Conservation (phyloP, 2,113 vertebrate genomes). For the Gadus chalcogrammus region DNA sequence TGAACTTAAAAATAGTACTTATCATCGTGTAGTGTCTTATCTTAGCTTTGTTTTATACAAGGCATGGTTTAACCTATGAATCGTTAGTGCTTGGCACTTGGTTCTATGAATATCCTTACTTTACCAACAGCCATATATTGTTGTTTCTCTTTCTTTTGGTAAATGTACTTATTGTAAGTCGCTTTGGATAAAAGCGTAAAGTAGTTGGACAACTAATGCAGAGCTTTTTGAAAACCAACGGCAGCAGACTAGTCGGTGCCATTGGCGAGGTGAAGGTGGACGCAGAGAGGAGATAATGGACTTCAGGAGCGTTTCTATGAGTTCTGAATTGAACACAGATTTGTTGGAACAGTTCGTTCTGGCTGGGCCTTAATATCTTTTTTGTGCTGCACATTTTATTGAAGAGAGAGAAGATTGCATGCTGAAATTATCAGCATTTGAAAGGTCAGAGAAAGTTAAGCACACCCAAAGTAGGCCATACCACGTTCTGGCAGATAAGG, state of each 20-base stretch:
- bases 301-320: conserved; percentile 37
- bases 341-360: conserved; percentile 62
- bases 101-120: too few species aligned
- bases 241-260: conserved; percentile 16
- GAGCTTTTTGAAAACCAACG: conserved; percentile 8
- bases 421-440: conserved; percentile 67
- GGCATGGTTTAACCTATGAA: too few species aligned
- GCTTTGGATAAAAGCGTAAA: background rate
- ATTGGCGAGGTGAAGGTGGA: conserved; percentile 42
- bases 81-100: too few species aligned
- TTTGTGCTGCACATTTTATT: conserved; percentile 60
- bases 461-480: conserved; percentile 59
- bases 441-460: conserved; percentile 72
- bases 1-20: too few species aligned
- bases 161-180: too few species aligned
- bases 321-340: conserved; percentile 43
- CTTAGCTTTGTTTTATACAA: too few species aligned
- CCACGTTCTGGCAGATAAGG: conserved; percentile 64
- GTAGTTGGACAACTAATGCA: background rate
- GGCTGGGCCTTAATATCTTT: conserved; percentile 58
- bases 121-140: too few species aligned
- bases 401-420: conserved; percentile 59
- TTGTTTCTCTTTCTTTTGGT: too few species aligned
- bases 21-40: too few species aligned
- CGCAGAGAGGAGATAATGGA: conserved; percentile 49